Percentiles rank a stretch among this genome's conserved stretches.
Conservation (phyloP, 2,797 vertebrate genomes). For the Phrynocephalus forsythii region DNA sequence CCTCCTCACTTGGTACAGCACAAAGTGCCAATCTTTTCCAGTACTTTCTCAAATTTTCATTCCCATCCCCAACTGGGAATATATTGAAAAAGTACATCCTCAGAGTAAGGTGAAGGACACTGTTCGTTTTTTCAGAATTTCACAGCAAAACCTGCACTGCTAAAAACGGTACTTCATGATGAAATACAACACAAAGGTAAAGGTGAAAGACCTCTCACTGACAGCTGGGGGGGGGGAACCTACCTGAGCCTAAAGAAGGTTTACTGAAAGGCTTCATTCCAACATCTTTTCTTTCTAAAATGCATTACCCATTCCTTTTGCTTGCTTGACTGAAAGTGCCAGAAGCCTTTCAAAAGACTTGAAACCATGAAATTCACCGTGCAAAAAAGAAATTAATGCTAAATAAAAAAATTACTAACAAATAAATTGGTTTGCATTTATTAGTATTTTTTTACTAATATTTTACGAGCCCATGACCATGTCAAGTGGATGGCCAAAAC, state of each 20-base stretch:
- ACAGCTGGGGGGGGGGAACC: too few relatives aligned
- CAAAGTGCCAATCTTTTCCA: too few relatives aligned
- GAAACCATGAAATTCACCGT: not conserved
- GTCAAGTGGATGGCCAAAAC: too few relatives aligned
- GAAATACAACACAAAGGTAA: not conserved
- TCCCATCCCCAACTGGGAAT: too few relatives aligned
- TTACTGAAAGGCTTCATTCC: not conserved
- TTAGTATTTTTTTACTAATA: too few relatives aligned
- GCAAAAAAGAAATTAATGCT: conserved; percentile 4
- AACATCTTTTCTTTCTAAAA: not conserved
- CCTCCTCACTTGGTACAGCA: too few relatives aligned
- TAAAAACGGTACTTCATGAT: conserved; percentile 15
- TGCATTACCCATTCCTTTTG: conserved; percentile 67
- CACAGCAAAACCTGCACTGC: conserved; percentile 14
- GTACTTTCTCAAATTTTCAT: too few relatives aligned
- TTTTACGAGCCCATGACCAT: too few relatives aligned
- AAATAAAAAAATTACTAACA: not conserved
- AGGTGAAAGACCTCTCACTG: not conserved
- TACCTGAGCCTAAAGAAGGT: not conserved
- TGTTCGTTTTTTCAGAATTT: not conserved
- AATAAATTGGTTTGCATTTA: not conserved
- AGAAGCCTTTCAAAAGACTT: conserved; percentile 77
- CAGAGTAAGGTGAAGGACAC: too few relatives aligned
- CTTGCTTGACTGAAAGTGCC: conserved; percentile 80
- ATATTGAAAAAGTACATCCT: too few relatives aligned